Base-by-base conservation (phyloP, 2,888 invertebrate genomes). In the Athalia cordata region DNA sequence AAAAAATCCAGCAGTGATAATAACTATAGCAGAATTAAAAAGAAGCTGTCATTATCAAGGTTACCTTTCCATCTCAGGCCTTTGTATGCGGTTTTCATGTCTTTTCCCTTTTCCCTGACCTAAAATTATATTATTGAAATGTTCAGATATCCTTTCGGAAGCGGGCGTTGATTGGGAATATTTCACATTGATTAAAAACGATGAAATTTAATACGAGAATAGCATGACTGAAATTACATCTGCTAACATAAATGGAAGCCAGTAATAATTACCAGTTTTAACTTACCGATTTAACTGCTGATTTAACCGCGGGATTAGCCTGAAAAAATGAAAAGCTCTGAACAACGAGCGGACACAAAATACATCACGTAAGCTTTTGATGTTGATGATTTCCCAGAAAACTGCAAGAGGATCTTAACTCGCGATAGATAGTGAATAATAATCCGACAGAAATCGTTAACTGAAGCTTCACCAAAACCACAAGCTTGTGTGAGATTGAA, bases 281-380 rank as follows among this genome's bases (percentile, higher is more conserved):
- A 95, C 96, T 96, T 94, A 97, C 97, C 93, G 96, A 95, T 93
- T 97, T 96, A 80, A 97, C 97, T 87, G 97, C 97, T 90, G 95
- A 96, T 92, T 96, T 97, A 91, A 98, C 94, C 87, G 97, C 97
- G 87, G 97, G 97, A 92, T 97, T 97, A 84, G 97, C 96, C 97
- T 97, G 93, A 88, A 95, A 93, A 83, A 82, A 79, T 79, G 67
- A 77, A 79, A 81, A 72, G 59, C 74, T 65, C 15, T 61, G 59
- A 91, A 91, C 91, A 91, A 87, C 91, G 87, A 90, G 83, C 91
- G 89, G 88, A 86, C 85, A 83, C 85, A 83, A 84, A 85, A 57
- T 47, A 72, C 72, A 59, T 72, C 15, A 72, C 57, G 11, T 47
- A 72, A 59, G 57, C 72, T 9, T 13, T 72, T 70, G 3, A 4